These are phyloP conservation scores for Melieria crassipennis DNA, from an alignment of 2,888 invertebrate species.

Conservation along the genomic window DNA sequence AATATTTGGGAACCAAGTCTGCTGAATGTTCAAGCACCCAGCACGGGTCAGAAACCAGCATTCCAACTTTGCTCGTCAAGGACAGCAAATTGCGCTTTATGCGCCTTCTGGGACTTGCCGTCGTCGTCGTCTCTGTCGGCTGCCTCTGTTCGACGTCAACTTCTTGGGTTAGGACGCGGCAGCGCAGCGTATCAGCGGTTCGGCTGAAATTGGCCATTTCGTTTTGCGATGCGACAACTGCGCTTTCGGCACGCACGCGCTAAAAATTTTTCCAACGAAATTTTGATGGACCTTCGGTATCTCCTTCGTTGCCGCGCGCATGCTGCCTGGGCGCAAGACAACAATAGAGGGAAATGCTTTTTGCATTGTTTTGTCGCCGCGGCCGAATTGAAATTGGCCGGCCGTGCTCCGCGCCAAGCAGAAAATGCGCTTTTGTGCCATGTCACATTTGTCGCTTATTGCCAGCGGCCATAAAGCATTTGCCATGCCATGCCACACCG, in stretches of 20 bases:
- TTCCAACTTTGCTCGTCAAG: too few relatives aligned
- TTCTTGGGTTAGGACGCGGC: too few relatives aligned
- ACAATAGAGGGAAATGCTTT: conserved; percentile 26
- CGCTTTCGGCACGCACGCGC: conserved; percentile 38
- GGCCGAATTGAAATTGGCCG: too few relatives aligned
- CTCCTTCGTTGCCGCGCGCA: background rate
- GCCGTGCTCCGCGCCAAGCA: background rate
- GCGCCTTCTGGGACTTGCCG: too few relatives aligned
- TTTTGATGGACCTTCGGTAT: conserved; percentile 30
- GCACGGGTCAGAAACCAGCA: too few relatives aligned
- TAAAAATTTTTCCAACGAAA: conserved; percentile 36
- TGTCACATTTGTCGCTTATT: conserved; percentile 42
- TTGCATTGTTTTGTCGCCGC: conserved; percentile 40
- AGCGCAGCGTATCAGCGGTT: too few relatives aligned
- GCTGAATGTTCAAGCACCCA: too few relatives aligned
- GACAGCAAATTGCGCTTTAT: too few relatives aligned
- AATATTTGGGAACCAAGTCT: too few relatives aligned
- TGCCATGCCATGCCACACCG: conserved; percentile 34
- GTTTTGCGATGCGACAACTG: background rate
- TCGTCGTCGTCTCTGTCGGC: too few relatives aligned
- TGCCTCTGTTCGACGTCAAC: too few relatives aligned
- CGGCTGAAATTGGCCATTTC: too few relatives aligned
- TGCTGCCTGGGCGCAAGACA: background rate
- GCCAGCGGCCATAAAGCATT: conserved; percentile 44
- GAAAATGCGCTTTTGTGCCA: conserved; percentile 26